Evolutionary conservation across 1,140 invertebrate genomes (phyloP), one percentile per base, ranked within the genome.

Genomic region (Calosoma granatense): DNA sequence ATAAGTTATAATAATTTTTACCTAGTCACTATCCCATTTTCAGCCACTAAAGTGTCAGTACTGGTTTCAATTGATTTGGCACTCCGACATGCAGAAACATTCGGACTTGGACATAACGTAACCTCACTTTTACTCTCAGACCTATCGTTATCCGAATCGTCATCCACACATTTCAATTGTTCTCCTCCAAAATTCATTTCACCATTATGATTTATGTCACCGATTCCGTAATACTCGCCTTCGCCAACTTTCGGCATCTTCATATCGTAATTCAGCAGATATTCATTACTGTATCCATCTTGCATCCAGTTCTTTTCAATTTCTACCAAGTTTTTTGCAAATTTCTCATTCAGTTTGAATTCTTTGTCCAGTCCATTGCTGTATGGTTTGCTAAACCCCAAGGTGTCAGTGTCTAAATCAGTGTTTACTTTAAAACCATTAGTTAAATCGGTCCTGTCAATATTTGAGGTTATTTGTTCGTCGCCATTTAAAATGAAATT

Each of bases 31-130:
- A 47, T 17, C 4, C 41, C 41, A 47, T 47, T 59, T 17, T 70
- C 69, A 39, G 71, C 66, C 51, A 74, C 72, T 56, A 76, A 62
- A 23, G 74, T 76, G 56, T 76, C 74, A 19, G 74, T 75, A 61
- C 73, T 76, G 14, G 73, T 76, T 59, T 76, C 73, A 39, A 73
- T 60, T 21, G 65, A 63, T 15, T 61, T 60, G 41, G 17, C 51
- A 21, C 51, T 22, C 11, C 22, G 19, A 53, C 20, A 4, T 20
- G 3, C 11, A 12, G 6, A 59, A 20, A 20, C 15, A 39, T 36
- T 23, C n/a, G n/a, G 4, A 30, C 43, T 47, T 36, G 47, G 22
- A 20, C 55, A 58, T 11, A 61, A 17, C 52, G 59, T 59, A 41
- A 60, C 61, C 54, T 73, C 70, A 41, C 68, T 70, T 55, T 70